Conservation (phyloP, 1,140 invertebrate genomes). For the Trichomalopsis sarcophagae region DNA sequence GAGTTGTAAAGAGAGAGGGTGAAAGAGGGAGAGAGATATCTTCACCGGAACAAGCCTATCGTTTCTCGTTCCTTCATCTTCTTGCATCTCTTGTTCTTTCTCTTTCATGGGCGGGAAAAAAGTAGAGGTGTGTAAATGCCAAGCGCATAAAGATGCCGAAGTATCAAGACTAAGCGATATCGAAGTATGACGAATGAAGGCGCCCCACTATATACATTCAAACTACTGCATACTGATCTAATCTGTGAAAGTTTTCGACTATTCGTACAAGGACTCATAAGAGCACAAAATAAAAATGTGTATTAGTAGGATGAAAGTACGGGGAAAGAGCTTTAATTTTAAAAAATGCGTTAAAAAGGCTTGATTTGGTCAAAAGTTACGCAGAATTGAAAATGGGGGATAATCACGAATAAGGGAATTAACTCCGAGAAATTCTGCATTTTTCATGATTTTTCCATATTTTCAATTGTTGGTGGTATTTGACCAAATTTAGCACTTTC, state of each 20-base stretch:
- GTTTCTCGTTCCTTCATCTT: slow-evolving; percentile 23
- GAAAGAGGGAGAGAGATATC: slow-evolving; percentile 7
- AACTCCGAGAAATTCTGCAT: too few species aligned
- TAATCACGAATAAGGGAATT: too few species aligned
- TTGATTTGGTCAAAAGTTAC: too few species aligned
- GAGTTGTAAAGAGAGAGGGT: slow-evolving; percentile 8
- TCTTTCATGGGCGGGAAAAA: slow-evolving; percentile 20
- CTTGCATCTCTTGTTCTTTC: not conserved
- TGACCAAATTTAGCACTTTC: too few species aligned
- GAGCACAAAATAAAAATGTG: too few species aligned
- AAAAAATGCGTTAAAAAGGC: too few species aligned
- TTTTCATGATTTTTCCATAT: too few species aligned
- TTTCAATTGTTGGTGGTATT: too few species aligned
- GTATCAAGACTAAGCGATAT: slow-evolving; percentile 46
- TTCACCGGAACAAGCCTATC: not conserved
- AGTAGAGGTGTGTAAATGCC: slow-evolving; percentile 40
- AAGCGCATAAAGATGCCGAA: slow-evolving; percentile 45
- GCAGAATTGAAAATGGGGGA: too few species aligned
- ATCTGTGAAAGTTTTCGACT: not conserved
- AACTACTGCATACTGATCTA: not conserved
- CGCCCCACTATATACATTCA: not conserved
- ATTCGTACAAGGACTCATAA: too few species aligned
- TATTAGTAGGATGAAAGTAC: too few species aligned
- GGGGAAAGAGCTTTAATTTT: too few species aligned
- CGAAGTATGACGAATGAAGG: slow-evolving; percentile 43